A percentile compares a stretch with the other conserved stretches of the same genome.
These are phyloP conservation scores for Lasioglossum morio DNA, from an alignment of 2,888 invertebrate genomes.

Conservation along the genomic window DNA sequence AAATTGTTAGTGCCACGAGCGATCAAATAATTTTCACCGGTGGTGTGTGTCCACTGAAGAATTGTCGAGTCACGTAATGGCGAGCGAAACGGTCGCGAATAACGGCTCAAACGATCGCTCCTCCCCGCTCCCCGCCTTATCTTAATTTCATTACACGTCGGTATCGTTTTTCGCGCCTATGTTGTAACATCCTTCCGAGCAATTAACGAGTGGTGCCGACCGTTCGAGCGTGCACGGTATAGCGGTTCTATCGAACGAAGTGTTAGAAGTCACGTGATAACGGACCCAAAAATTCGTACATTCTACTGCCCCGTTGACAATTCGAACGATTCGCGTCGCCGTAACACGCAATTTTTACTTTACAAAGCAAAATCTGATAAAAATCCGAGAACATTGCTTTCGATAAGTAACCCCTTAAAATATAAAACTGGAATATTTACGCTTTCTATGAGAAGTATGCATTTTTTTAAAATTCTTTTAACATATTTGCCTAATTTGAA, in stretches of 20 bases:
- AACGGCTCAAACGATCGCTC: neutral
- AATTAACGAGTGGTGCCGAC: neutral
- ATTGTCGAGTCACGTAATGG: constrained; percentile 1
- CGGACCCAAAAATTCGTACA: constrained; percentile 28
- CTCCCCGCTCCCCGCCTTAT: neutral
- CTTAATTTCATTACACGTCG: neutral
- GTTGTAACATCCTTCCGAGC: neutral
- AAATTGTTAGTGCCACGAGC: neutral
- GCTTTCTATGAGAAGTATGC: no score
- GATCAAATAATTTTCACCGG: neutral
- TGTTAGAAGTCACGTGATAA: constrained; percentile 20
- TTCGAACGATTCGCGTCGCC: neutral
- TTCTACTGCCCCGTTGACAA: neutral
- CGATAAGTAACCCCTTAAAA: no score
- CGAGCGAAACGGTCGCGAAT: neutral
- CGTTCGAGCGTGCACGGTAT: neutral
- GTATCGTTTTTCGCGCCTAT: neutral
- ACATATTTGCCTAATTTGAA: no score
- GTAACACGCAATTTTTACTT: no score
- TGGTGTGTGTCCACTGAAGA: neutral
- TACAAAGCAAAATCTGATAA: no score
- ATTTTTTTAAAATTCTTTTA: no score
- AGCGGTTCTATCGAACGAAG: constrained; percentile 1
- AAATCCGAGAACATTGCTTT: no score
- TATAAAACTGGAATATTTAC: no score